Evolutionary conservation across 2,113 vertebrate genomes (phyloP).

Genomic region (Microcebus jonahi): DNA sequence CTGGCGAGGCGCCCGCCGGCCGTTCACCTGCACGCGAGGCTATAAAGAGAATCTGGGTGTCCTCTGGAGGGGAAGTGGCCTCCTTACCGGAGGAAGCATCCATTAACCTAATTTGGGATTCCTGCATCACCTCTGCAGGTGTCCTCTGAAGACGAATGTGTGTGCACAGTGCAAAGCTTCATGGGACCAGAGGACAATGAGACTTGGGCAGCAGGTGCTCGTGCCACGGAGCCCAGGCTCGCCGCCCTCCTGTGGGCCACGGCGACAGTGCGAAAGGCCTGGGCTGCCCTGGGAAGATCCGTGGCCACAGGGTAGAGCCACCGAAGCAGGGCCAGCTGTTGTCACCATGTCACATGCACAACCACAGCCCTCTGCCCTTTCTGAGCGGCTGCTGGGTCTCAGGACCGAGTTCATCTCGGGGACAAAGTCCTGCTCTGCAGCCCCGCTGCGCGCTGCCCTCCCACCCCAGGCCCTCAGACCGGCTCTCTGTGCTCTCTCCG

Average conservation of each 20-base stretch:
- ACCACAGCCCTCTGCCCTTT: neutral
- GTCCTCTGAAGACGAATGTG: neutral
- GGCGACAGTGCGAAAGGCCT: neutral
- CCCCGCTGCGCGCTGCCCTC: neutral
- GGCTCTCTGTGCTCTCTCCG: fast-evolving
- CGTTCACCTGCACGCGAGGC: fast-evolving
- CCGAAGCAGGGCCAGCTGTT: neutral
- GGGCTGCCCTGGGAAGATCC: neutral
- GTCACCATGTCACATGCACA: fast-evolving
- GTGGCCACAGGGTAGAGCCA: neutral
- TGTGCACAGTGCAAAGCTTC: neutral
- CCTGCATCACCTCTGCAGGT: neutral
- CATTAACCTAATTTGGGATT: neutral
- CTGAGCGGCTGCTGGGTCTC: neutral
- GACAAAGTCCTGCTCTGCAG: neutral
- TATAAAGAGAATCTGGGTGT: neutral
- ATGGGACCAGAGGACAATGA: neutral
- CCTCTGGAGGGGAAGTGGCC: neutral
- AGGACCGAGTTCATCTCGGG: neutral
- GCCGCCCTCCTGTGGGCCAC: fast-evolving
- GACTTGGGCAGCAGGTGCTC: fast-evolving
- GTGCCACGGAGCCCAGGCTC: fast-evolving
- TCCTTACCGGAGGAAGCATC: neutral
- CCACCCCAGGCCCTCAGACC: neutral
- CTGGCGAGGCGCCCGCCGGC: fast-evolving